These are phyloP conservation scores for Platycnemis pennipes DNA, from an alignment of 2,888 invertebrate genomes.

Conservation along the genomic window DNA sequence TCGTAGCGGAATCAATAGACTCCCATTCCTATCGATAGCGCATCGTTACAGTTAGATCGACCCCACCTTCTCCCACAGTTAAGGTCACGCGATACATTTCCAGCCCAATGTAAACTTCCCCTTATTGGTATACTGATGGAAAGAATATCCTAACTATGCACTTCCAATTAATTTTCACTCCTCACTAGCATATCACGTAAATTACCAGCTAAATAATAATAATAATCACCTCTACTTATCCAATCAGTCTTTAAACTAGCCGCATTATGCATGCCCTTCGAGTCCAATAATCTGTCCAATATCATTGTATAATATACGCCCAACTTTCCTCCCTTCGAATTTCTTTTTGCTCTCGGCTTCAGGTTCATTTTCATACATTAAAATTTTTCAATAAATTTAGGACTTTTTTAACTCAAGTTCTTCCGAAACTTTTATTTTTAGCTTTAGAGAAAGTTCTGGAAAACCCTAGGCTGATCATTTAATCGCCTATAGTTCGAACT, in stretches of 20 bases:
- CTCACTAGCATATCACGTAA: no score
- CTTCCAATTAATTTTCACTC: no score
- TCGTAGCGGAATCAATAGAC: no score
- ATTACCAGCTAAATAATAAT: no score
- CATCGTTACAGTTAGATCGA: no score
- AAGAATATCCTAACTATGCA: no score
- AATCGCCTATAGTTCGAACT: neutral
- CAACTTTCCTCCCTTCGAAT: neutral
- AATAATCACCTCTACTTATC: no score
- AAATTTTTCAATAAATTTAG: neutral
- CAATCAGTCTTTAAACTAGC: neutral
- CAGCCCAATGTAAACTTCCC: no score
- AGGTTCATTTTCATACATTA: neutral
- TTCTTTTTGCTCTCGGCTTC: neutral
- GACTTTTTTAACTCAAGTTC: neutral
- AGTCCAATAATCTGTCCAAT: neutral
- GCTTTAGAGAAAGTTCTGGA: neutral
- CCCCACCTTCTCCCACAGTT: no score
- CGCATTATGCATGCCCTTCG: neutral
- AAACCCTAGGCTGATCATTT: neutral
- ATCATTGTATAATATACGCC: neutral
- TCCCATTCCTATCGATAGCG: no score
- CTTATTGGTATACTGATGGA: no score
- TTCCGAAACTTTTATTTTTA: neutral
- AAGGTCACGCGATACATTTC: no score